phyloP scores from a whole-genome alignment of 2,797 vertebrate species.

The Hirundo rustica region DNA sequence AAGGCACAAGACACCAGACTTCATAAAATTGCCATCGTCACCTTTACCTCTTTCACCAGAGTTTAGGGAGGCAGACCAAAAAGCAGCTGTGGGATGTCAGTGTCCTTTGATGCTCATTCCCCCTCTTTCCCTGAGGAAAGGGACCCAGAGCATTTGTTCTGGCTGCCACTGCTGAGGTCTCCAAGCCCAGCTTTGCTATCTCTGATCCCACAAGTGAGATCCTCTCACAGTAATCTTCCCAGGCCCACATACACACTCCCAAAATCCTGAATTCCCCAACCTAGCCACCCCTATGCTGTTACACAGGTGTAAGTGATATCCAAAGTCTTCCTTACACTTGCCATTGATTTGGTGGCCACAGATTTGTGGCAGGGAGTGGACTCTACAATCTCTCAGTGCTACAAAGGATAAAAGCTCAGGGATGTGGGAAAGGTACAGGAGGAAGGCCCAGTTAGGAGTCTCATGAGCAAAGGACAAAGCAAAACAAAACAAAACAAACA shows the following conservation, averaged over 20 bases:
- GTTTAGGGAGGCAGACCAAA: not conserved
- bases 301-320: fast-evolving
- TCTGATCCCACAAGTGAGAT: not conserved
- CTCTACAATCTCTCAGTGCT: not conserved
- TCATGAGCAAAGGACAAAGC: not conserved
- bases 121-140: not conserved
- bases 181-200: fast-evolving
- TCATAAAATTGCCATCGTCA: not conserved
- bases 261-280: not conserved
- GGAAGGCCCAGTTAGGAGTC: not conserved
- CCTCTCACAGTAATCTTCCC: not conserved
- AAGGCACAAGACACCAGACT: not conserved
- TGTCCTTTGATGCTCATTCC: fast-evolving
- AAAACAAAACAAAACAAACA: not conserved
- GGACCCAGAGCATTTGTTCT: not conserved
- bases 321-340: not conserved
- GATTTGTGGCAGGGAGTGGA: fast-evolving
- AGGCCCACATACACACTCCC: not conserved
- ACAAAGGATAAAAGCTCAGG: not conserved
- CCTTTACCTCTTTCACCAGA: not conserved
- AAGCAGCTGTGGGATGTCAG: not conserved
- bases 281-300: fast-evolving
- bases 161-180: not conserved
- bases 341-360: not conserved
- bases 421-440: not conserved